phyloP scores from a whole-genome alignment of 2,797 vertebrate species.

The Ara ararauna region DNA sequence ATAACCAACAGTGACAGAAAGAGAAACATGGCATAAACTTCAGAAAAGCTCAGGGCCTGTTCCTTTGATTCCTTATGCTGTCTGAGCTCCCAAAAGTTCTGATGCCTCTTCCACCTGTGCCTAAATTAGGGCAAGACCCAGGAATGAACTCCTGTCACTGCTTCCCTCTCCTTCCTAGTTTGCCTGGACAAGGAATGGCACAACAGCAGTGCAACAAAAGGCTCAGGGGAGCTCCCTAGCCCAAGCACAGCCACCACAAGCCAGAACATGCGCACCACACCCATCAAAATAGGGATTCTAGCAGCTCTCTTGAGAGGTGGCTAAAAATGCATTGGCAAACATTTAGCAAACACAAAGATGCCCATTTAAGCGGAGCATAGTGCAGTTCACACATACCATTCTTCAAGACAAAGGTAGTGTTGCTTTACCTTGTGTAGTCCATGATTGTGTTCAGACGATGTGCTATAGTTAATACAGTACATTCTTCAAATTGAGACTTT shows the following conservation, averaged over 20 bases:
- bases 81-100: neutral
- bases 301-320: neutral
- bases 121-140: neutral
- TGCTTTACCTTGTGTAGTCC: conserved; percentile 89
- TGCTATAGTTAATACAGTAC: conserved; percentile 94
- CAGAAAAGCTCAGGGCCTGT: neutral
- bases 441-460: conserved; percentile 96
- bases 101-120: neutral
- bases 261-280: neutral
- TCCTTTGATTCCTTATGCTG: neutral
- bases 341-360: neutral
- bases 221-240: neutral
- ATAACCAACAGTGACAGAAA: neutral
- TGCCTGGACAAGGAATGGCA: neutral
- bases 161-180: neutral
- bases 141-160: neutral
- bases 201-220: neutral
- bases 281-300: neutral
- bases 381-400: neutral
- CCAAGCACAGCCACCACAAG: neutral
- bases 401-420: neutral
- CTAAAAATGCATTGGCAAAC: neutral
- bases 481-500: conserved; percentile 89
- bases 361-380: neutral
- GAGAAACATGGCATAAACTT: neutral